phyloP scores from a whole-genome alignment of 2,113 vertebrate genomes.

The Eulacestoma nigropectus region DNA sequence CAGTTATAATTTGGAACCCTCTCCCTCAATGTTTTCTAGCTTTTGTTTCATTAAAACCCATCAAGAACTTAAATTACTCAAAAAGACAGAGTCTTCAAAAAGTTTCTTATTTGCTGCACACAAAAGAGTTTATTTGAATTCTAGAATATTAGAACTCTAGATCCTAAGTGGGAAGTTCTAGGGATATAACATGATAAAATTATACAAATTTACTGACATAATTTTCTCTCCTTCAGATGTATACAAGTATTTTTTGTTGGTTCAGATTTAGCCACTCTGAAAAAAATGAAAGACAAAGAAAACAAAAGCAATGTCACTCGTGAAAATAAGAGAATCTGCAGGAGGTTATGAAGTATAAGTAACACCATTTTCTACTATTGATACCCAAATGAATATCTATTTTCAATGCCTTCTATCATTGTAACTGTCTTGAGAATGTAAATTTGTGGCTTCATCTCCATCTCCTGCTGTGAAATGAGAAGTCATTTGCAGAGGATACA shows the following conservation, averaged over 20 bases:
- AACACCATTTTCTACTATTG: background rate
- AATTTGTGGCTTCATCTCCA: background rate
- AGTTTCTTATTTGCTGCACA: background rate
- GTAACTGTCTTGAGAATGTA: background rate
- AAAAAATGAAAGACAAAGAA: background rate
- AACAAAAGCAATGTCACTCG: background rate
- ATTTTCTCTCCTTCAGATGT: background rate
- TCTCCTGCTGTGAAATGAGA: background rate
- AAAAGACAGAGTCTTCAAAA: background rate
- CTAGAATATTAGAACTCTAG: background rate
- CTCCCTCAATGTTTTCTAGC: background rate
- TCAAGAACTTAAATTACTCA: background rate
- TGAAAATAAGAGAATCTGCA: background rate
- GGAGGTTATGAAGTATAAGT: background rate
- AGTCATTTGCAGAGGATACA: background rate
- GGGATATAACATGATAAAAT: background rate
- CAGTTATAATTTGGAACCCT: background rate
- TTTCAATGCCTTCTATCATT: background rate
- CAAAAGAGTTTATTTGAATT: background rate
- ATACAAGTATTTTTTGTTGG: background rate
- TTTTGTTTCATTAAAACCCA: background rate
- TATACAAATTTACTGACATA: background rate
- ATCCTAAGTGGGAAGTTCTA: background rate
- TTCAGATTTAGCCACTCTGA: background rate
- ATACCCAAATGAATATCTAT: background rate